Conservation (phyloP, 2,113 vertebrate genomes). For the Sinocyclocheilus grahami region DNA sequence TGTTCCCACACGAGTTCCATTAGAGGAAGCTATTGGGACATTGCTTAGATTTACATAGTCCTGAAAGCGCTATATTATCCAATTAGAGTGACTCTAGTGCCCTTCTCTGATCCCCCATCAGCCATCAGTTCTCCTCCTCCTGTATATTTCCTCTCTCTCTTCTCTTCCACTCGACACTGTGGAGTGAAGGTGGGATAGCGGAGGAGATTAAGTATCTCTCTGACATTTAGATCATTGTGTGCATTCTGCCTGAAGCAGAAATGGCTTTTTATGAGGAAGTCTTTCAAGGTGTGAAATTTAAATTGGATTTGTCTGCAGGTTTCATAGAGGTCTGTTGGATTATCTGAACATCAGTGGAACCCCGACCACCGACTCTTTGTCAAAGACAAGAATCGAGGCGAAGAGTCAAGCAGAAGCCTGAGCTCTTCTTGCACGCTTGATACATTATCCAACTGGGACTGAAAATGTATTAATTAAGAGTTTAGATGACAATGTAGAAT, state of each 20-base stretch:
- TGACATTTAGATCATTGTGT: constrained; percentile 48
- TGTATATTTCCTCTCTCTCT: background rate
- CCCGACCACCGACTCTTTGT: background rate
- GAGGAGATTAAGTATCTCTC: constrained; percentile 41
- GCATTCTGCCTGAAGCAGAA: constrained; percentile 28
- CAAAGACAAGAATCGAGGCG: background rate
- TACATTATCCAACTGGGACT: background rate
- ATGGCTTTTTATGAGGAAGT: constrained; percentile 15
- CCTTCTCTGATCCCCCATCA: constrained; percentile 17
- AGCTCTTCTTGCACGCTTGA: background rate
- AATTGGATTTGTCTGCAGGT: constrained; percentile 33
- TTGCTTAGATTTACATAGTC: constrained; percentile 6
- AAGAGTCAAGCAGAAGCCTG: background rate
- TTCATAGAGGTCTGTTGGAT: constrained; percentile 23
- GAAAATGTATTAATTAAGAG: background rate
- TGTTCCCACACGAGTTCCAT: background rate
- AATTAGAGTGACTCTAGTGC: constrained; percentile 39
- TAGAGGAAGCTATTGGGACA: background rate
- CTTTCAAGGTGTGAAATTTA: constrained; percentile 35
- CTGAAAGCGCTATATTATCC: constrained; percentile 29
- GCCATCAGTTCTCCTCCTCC: background rate
- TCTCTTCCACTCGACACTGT: constrained; percentile 21
- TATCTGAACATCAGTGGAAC: constrained; percentile 36
- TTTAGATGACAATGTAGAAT: background rate
- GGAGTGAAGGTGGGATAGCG: constrained; percentile 28